Base-by-base conservation (phyloP, 1,140 invertebrate genomes). In the Anthonomus grandis region DNA sequence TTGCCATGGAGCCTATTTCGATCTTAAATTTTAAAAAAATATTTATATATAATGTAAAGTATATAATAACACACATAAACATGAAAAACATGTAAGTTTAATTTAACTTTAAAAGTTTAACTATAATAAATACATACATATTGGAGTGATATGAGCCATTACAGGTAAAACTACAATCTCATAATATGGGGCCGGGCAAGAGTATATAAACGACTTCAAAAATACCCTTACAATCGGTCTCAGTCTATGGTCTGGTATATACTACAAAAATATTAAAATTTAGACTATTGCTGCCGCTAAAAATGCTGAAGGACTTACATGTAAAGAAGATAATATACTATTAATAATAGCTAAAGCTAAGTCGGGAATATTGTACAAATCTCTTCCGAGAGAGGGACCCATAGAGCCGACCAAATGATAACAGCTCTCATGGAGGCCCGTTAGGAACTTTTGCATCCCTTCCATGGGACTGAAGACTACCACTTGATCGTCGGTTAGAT, bases 241-340 rank as follows among this genome's bases (percentile, higher is more conserved):
- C 58, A 94, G 70, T 74, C 90, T 82, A 74, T 90, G 87, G 74
- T 94, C 91, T n/a, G 92, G 91, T 66, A 94, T 81, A 45, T 76
- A 74, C 74, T 83, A 53, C 31, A 77, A 72, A 39, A 27, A 25
- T 17, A 13, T 9, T 5, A 41, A 15, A 41, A 41, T 27, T 25
- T 50, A 25, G 21, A 34, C 6, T 45, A 25, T 18, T 41, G 15
- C 1, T 41, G 23, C 9, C n/a, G 10, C 23, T 8, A 2, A 22
- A 22, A 10, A 12, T 41, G 2, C 15, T 12, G 34, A 39, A 6
- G 10, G 19, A 65, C 62, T 74, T 66, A 81, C 80, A 68, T 87
- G 84, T 66, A 89, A 75, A 58, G 83, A 85, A n/a, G 82, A 80
- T 50, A 87, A 81, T 42, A 87, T 79, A 47, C 86, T 84, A 52